phyloP scores from a whole-genome alignment of 2,888 invertebrate genomes.

The Calameuta idolon region DNA sequence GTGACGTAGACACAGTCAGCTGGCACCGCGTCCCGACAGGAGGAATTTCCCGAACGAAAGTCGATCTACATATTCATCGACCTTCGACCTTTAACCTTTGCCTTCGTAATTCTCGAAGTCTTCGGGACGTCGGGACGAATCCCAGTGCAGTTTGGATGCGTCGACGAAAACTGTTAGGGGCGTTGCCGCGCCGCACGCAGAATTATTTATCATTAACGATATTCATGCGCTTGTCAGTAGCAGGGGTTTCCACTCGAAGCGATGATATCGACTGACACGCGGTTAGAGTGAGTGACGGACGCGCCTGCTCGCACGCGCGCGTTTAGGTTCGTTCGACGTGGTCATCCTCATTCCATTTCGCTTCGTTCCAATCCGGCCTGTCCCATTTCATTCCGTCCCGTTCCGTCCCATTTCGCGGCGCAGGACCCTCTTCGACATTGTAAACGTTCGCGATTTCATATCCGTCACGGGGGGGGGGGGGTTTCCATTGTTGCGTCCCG shows the following conservation, averaged over 20 bases:
- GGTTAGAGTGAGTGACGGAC: conserved; percentile 46
- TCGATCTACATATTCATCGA: conserved; percentile 50
- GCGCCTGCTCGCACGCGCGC: too few species aligned
- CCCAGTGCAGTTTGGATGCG: not conserved
- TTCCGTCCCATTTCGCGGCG: too few species aligned
- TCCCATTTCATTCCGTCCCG: too few species aligned
- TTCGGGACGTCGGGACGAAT: not conserved
- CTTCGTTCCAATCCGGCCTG: too few species aligned
- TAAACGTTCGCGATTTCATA: too few species aligned
- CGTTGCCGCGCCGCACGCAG: conserved; percentile 6
- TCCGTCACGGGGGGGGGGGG: too few species aligned
- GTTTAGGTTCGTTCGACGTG: too few species aligned
- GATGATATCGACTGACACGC: conserved; percentile 52
- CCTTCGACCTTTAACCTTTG: not conserved
- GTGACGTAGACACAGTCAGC: too few species aligned
- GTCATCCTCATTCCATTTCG: too few species aligned
- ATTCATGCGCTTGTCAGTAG: conserved; percentile 62
- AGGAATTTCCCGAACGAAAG: conserved; percentile 18
- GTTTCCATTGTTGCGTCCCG: too few species aligned
- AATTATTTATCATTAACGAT: conserved; percentile 59
- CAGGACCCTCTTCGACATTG: too few species aligned
- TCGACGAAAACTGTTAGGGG: not conserved
- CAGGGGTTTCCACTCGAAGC: conserved; percentile 59
- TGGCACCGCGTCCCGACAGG: too few species aligned
- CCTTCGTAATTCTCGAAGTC: not conserved